Evolutionary conservation across 1,140 invertebrate genomes (phyloP).

Genomic region (Bombus terrestris): DNA sequence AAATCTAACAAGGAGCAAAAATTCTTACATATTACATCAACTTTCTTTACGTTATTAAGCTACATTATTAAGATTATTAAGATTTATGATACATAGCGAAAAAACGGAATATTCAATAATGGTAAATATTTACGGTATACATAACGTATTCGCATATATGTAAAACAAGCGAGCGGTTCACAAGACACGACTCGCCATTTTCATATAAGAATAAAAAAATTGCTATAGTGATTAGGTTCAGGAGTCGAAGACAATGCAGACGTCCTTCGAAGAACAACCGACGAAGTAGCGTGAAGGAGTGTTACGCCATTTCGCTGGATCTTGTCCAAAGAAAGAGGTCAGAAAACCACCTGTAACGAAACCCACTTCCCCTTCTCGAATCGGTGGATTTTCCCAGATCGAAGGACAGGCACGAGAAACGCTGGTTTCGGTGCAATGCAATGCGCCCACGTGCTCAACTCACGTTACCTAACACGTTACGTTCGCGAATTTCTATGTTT

Average conservation of each 20-base stretch:
- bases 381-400: constrained; percentile 56
- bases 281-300: neutral
- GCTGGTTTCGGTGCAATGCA: neutral
- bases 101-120: no score
- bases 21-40: no score
- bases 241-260: neutral
- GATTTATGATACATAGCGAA: no score
- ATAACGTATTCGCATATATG: no score
- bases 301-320: constrained; percentile 52
- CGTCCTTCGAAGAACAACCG: neutral
- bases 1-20: no score
- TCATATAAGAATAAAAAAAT: no score
- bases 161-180: neutral
- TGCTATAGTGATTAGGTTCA: neutral
- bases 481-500: neutral
- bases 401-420: constrained; percentile 47
- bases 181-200: no score
- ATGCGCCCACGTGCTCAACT: constrained; percentile 2
- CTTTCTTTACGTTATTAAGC: no score
- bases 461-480: neutral
- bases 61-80: no score
- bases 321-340: constrained; percentile 48
- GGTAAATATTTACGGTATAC: no score
- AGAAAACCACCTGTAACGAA: constrained; percentile 25
- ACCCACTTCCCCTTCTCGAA: constrained; percentile 10